Base-by-base conservation (phyloP, 1,140 invertebrate genomes). In the Pogonus chalceus region DNA sequence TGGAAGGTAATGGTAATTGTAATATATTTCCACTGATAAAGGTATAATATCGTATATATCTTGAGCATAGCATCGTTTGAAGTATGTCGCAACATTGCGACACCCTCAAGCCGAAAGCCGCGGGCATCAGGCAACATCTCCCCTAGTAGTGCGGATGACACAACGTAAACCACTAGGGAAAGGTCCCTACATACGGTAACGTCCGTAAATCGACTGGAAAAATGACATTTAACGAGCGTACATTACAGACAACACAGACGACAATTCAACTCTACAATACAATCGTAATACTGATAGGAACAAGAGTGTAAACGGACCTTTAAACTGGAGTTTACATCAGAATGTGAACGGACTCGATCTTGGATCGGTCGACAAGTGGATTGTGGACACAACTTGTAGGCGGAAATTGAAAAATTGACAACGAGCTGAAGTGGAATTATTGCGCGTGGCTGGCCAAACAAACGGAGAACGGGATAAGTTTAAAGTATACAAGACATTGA, bases 221-320 rank as follows among this genome's bases (percentile, higher is more conserved):
- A 43, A 43, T 43, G 37, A 43, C 37, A 43, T 43, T 43, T 43
- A 43, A 43, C 37, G 37, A 43, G 37, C 37, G 37, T 10, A 16
- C 18, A 43, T 43, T 43, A 43, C 37, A 31, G 18, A 43, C 37
- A 43, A 43, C 18, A 43, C 18, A 43, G 37, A 12, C 18, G 4
- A 43, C 37, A 31, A 14, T 7, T 7, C 37, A 43, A n/a, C n/a
- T n/a, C n/a, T n/a, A n/a, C n/a, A n/a, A n/a, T n/a, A n/a, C n/a
- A n/a, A n/a, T n/a, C n/a, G n/a, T n/a, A n/a, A n/a, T n/a, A n/a
- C n/a, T n/a, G n/a, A n/a, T n/a, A n/a, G n/a, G n/a, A n/a, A n/a
- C n/a, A n/a, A n/a, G n/a, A n/a, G n/a, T n/a, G n/a, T n/a, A n/a
- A n/a, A n/a, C n/a, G n/a, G n/a, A n/a, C n/a, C n/a, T n/a, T n/a